Evolutionary conservation across 2,888 invertebrate genomes (phyloP), one percentile per base, ranked within the genome.

Genomic region (Crioceris asparagi): DNA sequence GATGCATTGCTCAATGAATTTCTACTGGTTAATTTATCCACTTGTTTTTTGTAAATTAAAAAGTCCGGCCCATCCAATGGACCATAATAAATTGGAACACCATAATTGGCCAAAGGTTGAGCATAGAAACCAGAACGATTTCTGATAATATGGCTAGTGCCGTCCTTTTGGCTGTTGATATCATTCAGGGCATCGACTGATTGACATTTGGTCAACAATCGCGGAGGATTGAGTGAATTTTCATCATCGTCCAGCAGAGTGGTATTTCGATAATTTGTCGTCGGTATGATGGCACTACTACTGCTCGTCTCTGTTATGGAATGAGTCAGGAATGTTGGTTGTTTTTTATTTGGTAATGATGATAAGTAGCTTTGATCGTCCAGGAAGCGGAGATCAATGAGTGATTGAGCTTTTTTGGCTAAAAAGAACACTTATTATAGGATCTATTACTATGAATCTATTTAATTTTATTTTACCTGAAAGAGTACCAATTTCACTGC

Each of bases 1-100:
- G 66, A 67, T 6, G 60, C 59, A 35, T 62, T 64, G 42, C 63
- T 64, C 36, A 64, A 47, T n/a, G 64, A 65, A 45, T 61, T 64
- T 40, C 58, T 61, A 43, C 56, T 56, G 16, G 49, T 50, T 17
- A 52, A 40, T 43, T 58, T 60, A 36, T 62, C 61, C 14, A 62
- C 46, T 51, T 64, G 60, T 47, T 65, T 65, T 45, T 61, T 65
- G 36, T 64, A 65, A 44, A 65, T 64, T 19, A 65, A 46, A 48
- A 65, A 64, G 41, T 65, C 65, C 2, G 65, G 65, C 4, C 64
- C 64, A 41, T 65, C 64, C 30, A 65, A 47, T 10, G 65, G 65
- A 2, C 65, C 65, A 41, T 65, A 65, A 45, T 65, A 65, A 43
- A 65, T 65, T 7, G 65, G 65, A 19, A 65, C 62, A 4, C 64